These are phyloP conservation scores for Eremobia ochroleuca DNA, from an alignment of 2,888 invertebrate species.

Conservation along the genomic window DNA sequence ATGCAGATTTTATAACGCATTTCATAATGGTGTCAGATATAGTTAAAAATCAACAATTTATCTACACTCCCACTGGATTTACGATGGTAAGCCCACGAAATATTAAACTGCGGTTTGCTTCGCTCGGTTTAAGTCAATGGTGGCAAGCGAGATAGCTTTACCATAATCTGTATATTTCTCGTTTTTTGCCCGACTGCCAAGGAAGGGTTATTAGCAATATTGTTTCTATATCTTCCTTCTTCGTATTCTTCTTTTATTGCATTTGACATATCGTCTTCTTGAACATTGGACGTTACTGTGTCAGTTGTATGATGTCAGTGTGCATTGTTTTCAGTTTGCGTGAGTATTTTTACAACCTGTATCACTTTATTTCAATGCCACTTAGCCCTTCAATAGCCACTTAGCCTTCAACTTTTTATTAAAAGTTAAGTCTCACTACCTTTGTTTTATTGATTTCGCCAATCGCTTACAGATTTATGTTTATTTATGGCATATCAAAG, in stretches of 20 bases:
- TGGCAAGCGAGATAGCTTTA: conserved; percentile 25
- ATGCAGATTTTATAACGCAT: conserved; percentile 48
- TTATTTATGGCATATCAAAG: background rate
- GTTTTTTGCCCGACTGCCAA: background rate
- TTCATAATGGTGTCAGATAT: conserved; percentile 50
- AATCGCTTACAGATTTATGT: background rate
- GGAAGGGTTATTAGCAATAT: background rate
- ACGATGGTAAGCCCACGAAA: conserved; percentile 48
- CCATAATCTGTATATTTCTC: background rate
- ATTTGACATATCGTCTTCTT: background rate
- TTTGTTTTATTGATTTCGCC: background rate
- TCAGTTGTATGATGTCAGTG: background rate
- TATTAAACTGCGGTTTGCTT: conserved; percentile 43
- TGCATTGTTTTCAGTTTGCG: background rate
- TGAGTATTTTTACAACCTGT: background rate
- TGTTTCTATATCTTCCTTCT: conserved; percentile 5
- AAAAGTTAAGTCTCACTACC: background rate
- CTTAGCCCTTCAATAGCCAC: conserved; percentile 8
- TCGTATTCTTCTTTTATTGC: background rate
- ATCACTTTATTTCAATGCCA: conserved; percentile 9
- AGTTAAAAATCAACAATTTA: conserved; percentile 57
- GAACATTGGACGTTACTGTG: background rate
- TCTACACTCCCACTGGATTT: conserved; percentile 47
- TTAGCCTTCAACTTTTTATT: background rate
- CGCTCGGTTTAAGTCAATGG: conserved; percentile 20